Conservation (phyloP, 2,888 invertebrate genomes). For the Cabera pusaria region DNA sequence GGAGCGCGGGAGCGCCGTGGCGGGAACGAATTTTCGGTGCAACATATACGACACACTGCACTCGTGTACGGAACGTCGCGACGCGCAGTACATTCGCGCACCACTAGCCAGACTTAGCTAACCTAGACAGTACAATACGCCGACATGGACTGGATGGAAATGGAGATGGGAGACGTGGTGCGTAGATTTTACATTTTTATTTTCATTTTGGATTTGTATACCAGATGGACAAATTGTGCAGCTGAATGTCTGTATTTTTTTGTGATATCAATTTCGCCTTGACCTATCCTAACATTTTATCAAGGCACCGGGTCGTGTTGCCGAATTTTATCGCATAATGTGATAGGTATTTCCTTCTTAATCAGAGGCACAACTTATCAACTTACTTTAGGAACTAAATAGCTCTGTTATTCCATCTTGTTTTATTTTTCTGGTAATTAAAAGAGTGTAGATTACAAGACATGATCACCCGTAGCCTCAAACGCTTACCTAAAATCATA, state of each 20-base stretch:
- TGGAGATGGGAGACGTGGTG: conserved; percentile 76
- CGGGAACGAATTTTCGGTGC: conserved; percentile 80
- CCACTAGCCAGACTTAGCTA: conserved; percentile 61
- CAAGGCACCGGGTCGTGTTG: conserved; percentile 44
- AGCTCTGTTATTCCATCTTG: too few species aligned
- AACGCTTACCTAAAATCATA: too few species aligned
- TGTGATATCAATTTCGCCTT: conserved; percentile 55
- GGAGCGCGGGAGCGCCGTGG: conserved; percentile 58
- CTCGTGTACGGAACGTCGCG: conserved; percentile 78
- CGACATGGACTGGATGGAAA: conserved; percentile 80
- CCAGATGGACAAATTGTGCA: conserved; percentile 15
- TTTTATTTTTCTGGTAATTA: too few species aligned
- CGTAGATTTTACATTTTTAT: conserved; percentile 45
- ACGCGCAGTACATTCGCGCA: conserved; percentile 74
- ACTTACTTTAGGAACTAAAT: too few species aligned
- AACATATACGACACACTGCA: conserved; percentile 77
- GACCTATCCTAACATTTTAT: conserved; percentile 80
- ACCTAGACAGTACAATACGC: conserved; percentile 57
- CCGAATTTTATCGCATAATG: conserved; percentile 49
- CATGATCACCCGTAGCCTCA: too few species aligned
- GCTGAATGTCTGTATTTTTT: conserved; percentile 35
- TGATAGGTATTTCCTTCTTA: conserved; percentile 38
- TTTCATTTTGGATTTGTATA: too few species aligned
- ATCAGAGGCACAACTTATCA: conserved; percentile 3
- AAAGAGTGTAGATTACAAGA: too few species aligned